Percentiles rank a stretch among this genome's conserved stretches.
These are phyloP conservation scores for Drosophila orosa DNA, from an alignment of 1,140 invertebrate species.

Conservation along the genomic window DNA sequence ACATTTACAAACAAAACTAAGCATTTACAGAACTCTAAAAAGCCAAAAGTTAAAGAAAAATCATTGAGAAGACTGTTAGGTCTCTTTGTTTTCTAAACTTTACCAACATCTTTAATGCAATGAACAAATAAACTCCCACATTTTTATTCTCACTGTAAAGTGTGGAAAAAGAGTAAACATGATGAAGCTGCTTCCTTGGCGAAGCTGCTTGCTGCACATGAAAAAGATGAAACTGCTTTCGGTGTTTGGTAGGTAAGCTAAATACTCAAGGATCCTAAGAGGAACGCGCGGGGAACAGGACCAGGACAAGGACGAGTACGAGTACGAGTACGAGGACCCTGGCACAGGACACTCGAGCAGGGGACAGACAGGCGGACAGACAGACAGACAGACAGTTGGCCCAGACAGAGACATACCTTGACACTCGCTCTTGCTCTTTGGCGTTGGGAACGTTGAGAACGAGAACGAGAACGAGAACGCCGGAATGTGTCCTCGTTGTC, in stretches of 20 bases:
- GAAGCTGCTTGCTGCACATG: slow-evolving; percentile 59
- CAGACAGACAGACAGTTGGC: slow-evolving; percentile 38
- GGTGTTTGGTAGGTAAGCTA: slow-evolving; percentile 64
- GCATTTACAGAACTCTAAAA: no score
- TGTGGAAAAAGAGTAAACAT: slow-evolving; percentile 63
- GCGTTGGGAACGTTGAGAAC: slow-evolving; percentile 2
- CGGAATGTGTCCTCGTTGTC: slow-evolving; percentile 65
- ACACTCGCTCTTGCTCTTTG: slow-evolving; percentile 49
- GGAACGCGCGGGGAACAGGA: slow-evolving; percentile 1
- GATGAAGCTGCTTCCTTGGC: slow-evolving; percentile 60
- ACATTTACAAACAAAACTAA: no score
- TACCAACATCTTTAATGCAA: background rate
- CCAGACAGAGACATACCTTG: slow-evolving; percentile 61
- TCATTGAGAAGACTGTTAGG: no score
- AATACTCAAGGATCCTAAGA: slow-evolving; percentile 62
- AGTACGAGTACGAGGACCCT: slow-evolving; percentile 29
- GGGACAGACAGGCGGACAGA: slow-evolving; percentile 29
- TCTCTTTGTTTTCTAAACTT: background rate
- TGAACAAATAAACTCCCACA: no score
- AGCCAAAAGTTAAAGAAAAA: no score
- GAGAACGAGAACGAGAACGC: slow-evolving; percentile 16
- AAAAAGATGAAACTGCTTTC: slow-evolving; percentile 75
- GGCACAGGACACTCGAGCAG: slow-evolving; percentile 17
- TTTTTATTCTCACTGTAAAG: slow-evolving; percentile 11
- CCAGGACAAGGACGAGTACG: slow-evolving; percentile 13